Evolutionary conservation across 1,140 invertebrate species (phyloP), one percentile per base, ranked within the genome.

Genomic region (Leptestheria dahalacensis): DNA sequence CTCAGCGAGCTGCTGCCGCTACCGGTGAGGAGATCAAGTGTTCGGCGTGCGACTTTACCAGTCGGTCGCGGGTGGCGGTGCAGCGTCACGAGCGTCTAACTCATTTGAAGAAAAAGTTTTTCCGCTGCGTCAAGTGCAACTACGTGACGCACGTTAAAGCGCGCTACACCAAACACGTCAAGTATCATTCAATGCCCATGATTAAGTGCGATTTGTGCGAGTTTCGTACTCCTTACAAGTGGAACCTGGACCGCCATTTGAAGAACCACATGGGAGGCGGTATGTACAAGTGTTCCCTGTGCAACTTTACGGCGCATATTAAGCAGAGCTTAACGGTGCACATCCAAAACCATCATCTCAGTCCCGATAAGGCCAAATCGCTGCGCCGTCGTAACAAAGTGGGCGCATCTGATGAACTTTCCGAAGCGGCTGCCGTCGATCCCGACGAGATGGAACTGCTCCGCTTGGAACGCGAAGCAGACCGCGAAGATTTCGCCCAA

Each of bases 141-240:
- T 94, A 93, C 69, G 84, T 87, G 58, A 95, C 91, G 0, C 85
- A 91, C 68, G 87, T 92, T 63, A 85, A 86, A 67, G 83, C 86
- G 1, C 80, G 91, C 50, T 94, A 86, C 69, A 91, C 88, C 29
- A 92, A 91, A 70, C 91, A 95, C 68, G 85, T 91, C n/a, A 92
- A 91, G 67, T 91, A 92, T 68, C 88, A 93, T 71, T 88, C 86
- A 46, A 87, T 91, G 83, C 88, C 88, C 55, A 89, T 89, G 82
- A 90, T 91, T 63, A 91, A 94, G 70, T 97, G 92, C 73, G 82
- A 83, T 49, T 83, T 86, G 67, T 97, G 92, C 73, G 88, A 91
- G 66, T 97, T 95, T 70, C 82, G 85, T 55, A 93, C 91, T 9
- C 86, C 91, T 4, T 90, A 91, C 74, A 90, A 90, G 71, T 91